Conservation (phyloP, 92 coral and sea anemone genomes). For the Bergia puertoricense region DNA sequence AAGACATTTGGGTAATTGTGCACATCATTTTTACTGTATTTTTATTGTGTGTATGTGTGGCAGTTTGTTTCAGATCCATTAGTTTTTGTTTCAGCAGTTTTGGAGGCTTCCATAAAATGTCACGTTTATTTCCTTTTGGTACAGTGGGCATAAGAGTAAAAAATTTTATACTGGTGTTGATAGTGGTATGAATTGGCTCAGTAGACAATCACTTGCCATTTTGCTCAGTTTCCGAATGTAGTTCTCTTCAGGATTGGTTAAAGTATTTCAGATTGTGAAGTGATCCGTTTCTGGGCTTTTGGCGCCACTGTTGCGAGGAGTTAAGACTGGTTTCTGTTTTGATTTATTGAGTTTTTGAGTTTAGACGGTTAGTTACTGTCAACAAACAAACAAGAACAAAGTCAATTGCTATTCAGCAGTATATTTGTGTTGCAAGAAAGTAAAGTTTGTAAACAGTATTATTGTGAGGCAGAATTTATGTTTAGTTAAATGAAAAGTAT, state of each 20-base stretch:
- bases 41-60: background rate
- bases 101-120: background rate
- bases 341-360: background rate
- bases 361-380: background rate
- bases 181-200: background rate
- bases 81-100: slow-evolving; percentile 5
- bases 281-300: slow-evolving; percentile 14
- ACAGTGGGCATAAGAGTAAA: background rate
- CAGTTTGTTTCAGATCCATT: background rate
- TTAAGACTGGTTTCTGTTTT: background rate
- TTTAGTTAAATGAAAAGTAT: background rate
- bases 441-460: background rate
- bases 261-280: slow-evolving; percentile 7
- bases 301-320: slow-evolving; percentile 3
- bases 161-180: slow-evolving; percentile 2
- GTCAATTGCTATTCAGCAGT: background rate
- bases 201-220: background rate
- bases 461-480: background rate
- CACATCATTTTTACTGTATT: background rate
- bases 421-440: background rate
- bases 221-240: background rate
- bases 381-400: background rate
- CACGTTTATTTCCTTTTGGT: background rate
- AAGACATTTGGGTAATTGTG: slow-evolving; percentile 63
- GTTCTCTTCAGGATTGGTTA: background rate